Percentiles rank a stretch among this genome's conserved stretches.
These are phyloP conservation scores for Fabriciana adippe DNA, from an alignment of 2,888 invertebrate species.

Conservation along the genomic window DNA sequence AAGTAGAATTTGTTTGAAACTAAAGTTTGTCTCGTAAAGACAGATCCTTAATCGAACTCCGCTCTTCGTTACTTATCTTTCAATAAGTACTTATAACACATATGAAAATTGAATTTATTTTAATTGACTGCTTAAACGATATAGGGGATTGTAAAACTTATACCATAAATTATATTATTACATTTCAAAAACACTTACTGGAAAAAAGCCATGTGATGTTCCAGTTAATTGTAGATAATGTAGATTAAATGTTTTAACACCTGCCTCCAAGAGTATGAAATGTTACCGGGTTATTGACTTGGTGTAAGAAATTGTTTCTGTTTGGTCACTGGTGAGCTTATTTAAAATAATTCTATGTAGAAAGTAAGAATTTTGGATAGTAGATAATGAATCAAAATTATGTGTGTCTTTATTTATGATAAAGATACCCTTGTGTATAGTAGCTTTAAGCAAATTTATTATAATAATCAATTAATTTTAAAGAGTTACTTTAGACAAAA, in stretches of 20 bases:
- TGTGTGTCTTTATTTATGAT: too few relatives aligned
- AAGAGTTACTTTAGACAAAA: too few relatives aligned
- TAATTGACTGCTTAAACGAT: too few relatives aligned
- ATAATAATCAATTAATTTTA: too few relatives aligned
- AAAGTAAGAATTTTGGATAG: too few relatives aligned
- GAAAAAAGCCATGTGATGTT: not conserved
- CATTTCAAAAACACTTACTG: not conserved
- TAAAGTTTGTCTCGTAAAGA: constrained; percentile 36
- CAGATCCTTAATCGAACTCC: constrained; percentile 14
- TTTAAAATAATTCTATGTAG: too few relatives aligned
- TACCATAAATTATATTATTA: too few relatives aligned
- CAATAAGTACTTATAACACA: not conserved
- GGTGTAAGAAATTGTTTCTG: constrained; percentile 2
- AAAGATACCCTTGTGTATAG: too few relatives aligned
- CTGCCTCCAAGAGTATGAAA: constrained; percentile 12
- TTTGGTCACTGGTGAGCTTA: not conserved
- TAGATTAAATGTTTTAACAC: constrained; percentile 5
- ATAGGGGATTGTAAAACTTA: too few relatives aligned
- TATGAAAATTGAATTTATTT: not conserved
- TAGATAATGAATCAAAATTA: too few relatives aligned
- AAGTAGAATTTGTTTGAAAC: constrained; percentile 43
- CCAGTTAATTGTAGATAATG: constrained; percentile 9
- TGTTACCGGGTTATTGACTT: constrained; percentile 9
- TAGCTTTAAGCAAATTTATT: too few relatives aligned
- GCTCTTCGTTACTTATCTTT: not conserved